Conservation (phyloP, 2,888 invertebrate species). For the Frankliniella fusca region DNA sequence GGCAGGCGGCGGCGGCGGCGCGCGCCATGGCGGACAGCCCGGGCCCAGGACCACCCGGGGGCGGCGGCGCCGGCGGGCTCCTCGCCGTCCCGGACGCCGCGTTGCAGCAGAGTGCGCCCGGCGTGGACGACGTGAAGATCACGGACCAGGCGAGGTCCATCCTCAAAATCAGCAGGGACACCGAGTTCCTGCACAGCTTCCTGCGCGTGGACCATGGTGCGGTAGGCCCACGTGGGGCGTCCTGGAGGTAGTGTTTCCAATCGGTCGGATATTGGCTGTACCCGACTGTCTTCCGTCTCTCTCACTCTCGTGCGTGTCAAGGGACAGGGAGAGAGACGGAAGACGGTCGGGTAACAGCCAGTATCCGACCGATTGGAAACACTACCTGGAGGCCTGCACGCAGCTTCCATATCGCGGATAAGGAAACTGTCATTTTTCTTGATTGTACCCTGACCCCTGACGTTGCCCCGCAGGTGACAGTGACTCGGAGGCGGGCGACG, state of each 20-base stretch:
- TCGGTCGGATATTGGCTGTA: too few relatives aligned
- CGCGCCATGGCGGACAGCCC: slow-evolving; percentile 21
- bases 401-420: too few relatives aligned
- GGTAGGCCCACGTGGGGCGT: neutral
- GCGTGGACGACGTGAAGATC: neutral
- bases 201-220: slow-evolving; percentile 57
- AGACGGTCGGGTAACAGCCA: too few relatives aligned
- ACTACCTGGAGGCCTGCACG: too few relatives aligned
- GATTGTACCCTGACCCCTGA: neutral
- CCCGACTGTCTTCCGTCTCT: too few relatives aligned
- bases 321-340: too few relatives aligned
- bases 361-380: too few relatives aligned
- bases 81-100: neutral
- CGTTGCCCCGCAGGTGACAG: neutral
- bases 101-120: too few relatives aligned
- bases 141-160: slow-evolving; percentile 32
- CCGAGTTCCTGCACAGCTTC: slow-evolving; percentile 75
- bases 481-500: neutral
- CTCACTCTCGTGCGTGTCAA: too few relatives aligned
- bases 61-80: neutral
- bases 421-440: too few relatives aligned
- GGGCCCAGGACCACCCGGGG: neutral
- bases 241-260: too few relatives aligned
- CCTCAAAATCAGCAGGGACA: slow-evolving; percentile 43
- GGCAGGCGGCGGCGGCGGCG: slow-evolving; percentile 4